Base-by-base conservation (phyloP, 2,113 vertebrate species). In the Catharus fuscescens region DNA sequence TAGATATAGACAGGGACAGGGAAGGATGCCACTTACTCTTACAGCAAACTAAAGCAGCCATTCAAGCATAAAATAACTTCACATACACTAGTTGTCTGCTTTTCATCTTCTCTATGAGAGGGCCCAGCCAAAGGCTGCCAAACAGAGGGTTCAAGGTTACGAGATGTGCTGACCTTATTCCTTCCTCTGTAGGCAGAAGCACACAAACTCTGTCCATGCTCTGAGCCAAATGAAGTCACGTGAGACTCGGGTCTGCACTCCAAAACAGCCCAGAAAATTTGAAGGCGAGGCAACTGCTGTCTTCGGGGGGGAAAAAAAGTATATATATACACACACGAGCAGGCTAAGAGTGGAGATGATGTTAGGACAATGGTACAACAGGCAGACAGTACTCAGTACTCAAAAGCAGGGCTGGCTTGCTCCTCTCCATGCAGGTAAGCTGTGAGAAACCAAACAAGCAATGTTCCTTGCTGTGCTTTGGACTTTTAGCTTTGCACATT, bases 151-250 rank as follows among this genome's bases (percentile, higher is more conserved):
- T 52, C 34, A 59, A 50, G 31, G 19, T 34, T 44, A 52, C 34
- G 20, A 54, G 42, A 52, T n/a, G 9, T 18, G 57, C 36, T 28
- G n/a, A 65, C 12, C 16, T 20, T 18, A 2, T 23, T 29, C 9
- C 44, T 67, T 10, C 18, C 15, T 67, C 45, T 25, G 10, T 6
- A 19, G 47, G 40, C 50, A 91, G 40, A 12, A 54, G 8, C 0
- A 3, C 7, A 3, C 0, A 8, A 88, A 34, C 14, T 45, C 13
- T 54, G 23, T 15, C 34, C 5, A 8, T 15, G 57, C 52, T 54
- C 60, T 11, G 26, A 94, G 54, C 12, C 14, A 66, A 70, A 71
- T 0, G 0, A 69, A 56, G 36, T 15, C 48, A 42, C 0, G 0
- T 31, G 47, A 85, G 64, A 28, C 21, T 44, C 5, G 2, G 18